Evolutionary conservation across 2,797 vertebrate genomes (phyloP), one percentile per base, ranked within the genome.

Genomic region (Erithacus rubecula): DNA sequence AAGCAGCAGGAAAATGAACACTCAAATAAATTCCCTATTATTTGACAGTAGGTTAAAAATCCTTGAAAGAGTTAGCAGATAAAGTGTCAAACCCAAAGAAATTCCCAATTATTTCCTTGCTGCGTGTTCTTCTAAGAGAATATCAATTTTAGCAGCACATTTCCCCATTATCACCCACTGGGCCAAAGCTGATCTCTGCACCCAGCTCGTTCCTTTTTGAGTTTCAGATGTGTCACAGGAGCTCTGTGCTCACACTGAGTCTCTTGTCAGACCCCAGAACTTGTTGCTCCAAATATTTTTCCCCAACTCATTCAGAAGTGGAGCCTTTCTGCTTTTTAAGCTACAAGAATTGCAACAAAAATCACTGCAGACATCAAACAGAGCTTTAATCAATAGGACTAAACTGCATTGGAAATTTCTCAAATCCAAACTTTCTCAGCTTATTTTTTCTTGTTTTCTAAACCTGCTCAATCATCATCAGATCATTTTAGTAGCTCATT

Each of bases 131-230:
- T 79, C 64, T n/a, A 30, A 83, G 53, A 64, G 27, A 83, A 39
- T 58, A 27, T 11, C 0, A 2, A 1, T 47, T 92, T 65, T n/a
- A 18, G 21, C 32, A 4, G 43, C 30, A 20, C 10, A 6, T 46
- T 18, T 56, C 26, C 49, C 34, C 1, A 0, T 44, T 32, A 2
- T 4, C 7, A 2, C 10, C 46, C 20, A 10, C 49, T 13, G 37
- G 34, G 29, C 10, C 67, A 24, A 4, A 53, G 34, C 27, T 26
- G 32, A n/a, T 27, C 41, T 53, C 32, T 82, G 58, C 63, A 22
- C n/a, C 20, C 39, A 34, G 1, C 19, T 44, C 47, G n/a, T 41
- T 37, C 6, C 34, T 51, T 9, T 36, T 11, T 0, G 14, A 60
- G 58, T 6, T 58, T 30, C 6, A 4, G 74, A 11, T 7, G 29